These are phyloP conservation scores for Sterrhoptilus dennistouni DNA, from an alignment of 2,113 vertebrate genomes.

Conservation along the genomic window DNA sequence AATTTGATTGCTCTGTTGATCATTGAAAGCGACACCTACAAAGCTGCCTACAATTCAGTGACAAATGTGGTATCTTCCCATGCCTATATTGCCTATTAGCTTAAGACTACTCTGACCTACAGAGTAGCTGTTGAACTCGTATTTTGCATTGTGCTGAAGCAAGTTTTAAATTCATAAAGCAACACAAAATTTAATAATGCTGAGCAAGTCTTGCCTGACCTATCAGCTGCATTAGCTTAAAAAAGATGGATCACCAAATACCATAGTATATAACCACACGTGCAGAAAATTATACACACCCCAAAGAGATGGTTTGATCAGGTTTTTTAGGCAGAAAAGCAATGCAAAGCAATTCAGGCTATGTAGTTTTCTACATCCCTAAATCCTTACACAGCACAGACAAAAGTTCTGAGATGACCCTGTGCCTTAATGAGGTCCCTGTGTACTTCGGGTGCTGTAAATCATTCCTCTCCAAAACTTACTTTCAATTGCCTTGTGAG, in stretches of 20 bases:
- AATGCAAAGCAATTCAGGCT: background rate
- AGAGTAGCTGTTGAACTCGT: background rate
- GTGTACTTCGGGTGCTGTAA: background rate
- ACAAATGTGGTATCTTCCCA: background rate
- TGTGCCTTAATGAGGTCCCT: background rate
- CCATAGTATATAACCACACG: background rate
- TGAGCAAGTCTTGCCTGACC: background rate
- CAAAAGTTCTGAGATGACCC: background rate
- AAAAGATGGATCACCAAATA: background rate
- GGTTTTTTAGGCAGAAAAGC: background rate
- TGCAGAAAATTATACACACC: background rate
- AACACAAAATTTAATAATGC: background rate
- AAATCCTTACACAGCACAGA: background rate
- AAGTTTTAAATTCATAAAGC: background rate
- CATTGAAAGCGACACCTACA: rapidly evolving
- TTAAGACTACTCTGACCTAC: background rate
- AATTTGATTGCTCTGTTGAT: background rate
- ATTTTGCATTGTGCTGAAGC: background rate
- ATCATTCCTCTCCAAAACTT: background rate
- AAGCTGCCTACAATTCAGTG: background rate
- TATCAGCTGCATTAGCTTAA: background rate
- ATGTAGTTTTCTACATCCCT: background rate
- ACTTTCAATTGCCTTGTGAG: background rate
- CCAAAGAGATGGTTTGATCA: background rate
- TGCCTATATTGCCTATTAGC: background rate